Conservation (phyloP, 53 echinoderm and acorn worm genomes). For the Holothuria leucospilota region DNA sequence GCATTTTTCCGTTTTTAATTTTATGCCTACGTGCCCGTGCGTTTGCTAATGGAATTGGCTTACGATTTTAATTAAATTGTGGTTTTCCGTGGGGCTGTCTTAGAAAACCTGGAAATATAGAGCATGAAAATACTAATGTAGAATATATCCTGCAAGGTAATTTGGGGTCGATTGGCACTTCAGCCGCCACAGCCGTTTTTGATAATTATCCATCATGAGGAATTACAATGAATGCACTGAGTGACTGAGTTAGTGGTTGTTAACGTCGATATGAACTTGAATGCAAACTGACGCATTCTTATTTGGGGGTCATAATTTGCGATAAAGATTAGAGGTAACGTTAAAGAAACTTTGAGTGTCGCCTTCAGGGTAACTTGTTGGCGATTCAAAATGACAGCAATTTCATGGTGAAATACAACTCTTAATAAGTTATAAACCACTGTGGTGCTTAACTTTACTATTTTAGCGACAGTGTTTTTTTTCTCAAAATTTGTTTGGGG, state of each 20-base stretch:
- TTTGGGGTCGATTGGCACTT: constrained; percentile 34
- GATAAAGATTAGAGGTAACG: not conserved
- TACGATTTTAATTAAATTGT: constrained; percentile 26
- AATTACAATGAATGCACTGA: not conserved
- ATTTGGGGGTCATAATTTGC: not conserved
- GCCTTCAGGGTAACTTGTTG: not conserved
- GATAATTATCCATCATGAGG: constrained; percentile 19
- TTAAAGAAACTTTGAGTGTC: not conserved
- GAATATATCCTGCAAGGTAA: not conserved
- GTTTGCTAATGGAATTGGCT: no score
- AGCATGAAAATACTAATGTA: not conserved
- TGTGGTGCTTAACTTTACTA: no score
- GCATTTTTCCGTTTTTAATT: not conserved
- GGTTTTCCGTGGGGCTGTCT: not conserved
- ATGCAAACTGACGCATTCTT: no score
- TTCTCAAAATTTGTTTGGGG: no score
- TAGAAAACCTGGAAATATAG: not conserved
- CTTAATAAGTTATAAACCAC: no score
- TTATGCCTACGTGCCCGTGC: constrained; percentile 32
- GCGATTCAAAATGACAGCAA: not conserved
- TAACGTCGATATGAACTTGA: not conserved
- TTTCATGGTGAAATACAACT: not conserved
- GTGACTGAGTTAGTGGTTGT: not conserved
- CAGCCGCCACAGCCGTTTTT: constrained; percentile 24
- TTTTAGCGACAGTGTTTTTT: no score